phyloP scores from a whole-genome alignment of 2,797 vertebrate species.

The Gastrophryne carolinensis region DNA sequence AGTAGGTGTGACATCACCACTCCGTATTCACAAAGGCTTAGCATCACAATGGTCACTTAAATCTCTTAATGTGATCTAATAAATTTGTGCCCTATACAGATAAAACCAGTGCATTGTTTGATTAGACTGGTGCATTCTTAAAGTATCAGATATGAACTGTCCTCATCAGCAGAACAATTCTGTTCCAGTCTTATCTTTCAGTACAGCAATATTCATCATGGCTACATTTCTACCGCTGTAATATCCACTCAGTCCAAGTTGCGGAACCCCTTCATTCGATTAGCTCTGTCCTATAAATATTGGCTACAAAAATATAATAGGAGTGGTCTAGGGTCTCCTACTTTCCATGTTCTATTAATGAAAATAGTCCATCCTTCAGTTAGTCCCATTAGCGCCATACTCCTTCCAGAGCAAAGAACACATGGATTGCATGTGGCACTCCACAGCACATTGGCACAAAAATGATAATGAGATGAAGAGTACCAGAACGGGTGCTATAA shows the following conservation, averaged over 20 bases:
- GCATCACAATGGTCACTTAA: slow-evolving; percentile 29
- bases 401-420: slow-evolving; percentile 27
- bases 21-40: slow-evolving; percentile 36
- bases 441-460: slow-evolving; percentile 25
- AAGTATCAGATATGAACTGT: neutral
- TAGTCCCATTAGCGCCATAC: neutral
- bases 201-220: neutral
- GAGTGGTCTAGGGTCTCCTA: too few species aligned
- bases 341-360: neutral
- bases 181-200: neutral
- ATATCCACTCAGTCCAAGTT: neutral
- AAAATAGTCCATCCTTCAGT: neutral
- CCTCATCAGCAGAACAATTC: neutral
- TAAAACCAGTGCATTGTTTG: slow-evolving; percentile 2
- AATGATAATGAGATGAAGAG: slow-evolving; percentile 28
- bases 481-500: slow-evolving; percentile 23
- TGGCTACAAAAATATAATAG: neutral
- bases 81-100: neutral
- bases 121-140: neutral
- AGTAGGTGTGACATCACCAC: neutral
- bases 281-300: neutral
- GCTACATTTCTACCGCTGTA: neutral
- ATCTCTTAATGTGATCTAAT: neutral
- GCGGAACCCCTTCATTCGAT: neutral
- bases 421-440: slow-evolving; percentile 14